Percentiles rank a stretch among this genome's conserved stretches.
These are phyloP conservation scores for Pseudomyrmex pallidus DNA, from an alignment of 1,140 invertebrate genomes.

Conservation along the genomic window DNA sequence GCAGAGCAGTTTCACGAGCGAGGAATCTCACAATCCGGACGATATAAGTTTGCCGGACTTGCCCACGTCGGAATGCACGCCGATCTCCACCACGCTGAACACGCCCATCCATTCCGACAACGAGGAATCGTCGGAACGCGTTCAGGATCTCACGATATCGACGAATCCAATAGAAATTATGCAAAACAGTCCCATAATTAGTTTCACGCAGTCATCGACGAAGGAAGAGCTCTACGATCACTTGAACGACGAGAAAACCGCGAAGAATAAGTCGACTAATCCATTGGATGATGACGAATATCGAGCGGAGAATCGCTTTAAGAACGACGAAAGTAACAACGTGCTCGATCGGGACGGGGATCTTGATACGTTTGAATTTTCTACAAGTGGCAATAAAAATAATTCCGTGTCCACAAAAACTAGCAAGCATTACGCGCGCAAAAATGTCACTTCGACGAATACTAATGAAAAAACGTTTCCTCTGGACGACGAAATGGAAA, in stretches of 20 bases:
- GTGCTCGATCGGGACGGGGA: slow-evolving; percentile 14
- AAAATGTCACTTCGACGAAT: background rate
- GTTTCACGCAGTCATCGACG: slow-evolving; percentile 81
- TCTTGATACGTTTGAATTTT: slow-evolving; percentile 51
- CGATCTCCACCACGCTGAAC: slow-evolving; percentile 82
- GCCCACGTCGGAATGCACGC: slow-evolving; percentile 80
- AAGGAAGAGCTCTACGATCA: slow-evolving; percentile 74
- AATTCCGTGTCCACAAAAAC: slow-evolving; percentile 5
- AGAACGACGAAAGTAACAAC: background rate
- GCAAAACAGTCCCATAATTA: slow-evolving; percentile 82
- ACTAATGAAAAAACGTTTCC: slow-evolving; percentile 28
- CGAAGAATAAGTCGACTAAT: slow-evolving; percentile 62
- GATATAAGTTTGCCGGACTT: slow-evolving; percentile 83
- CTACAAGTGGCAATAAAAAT: slow-evolving; percentile 11
- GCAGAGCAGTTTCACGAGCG: slow-evolving; percentile 76
- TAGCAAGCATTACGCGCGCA: background rate
- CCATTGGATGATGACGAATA: slow-evolving; percentile 76
- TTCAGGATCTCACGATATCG: slow-evolving; percentile 76
- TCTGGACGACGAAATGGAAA: slow-evolving; percentile 6
- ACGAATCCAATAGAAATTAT: slow-evolving; percentile 83
- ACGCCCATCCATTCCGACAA: slow-evolving; percentile 83
- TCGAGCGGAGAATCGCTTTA: slow-evolving; percentile 61
- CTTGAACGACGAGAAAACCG: slow-evolving; percentile 51
- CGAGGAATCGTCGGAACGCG: slow-evolving; percentile 80
- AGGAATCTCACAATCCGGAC: slow-evolving; percentile 82